These are phyloP conservation scores for Antheraea mylitta DNA, from an alignment of 1,140 invertebrate genomes.

Conservation along the genomic window DNA sequence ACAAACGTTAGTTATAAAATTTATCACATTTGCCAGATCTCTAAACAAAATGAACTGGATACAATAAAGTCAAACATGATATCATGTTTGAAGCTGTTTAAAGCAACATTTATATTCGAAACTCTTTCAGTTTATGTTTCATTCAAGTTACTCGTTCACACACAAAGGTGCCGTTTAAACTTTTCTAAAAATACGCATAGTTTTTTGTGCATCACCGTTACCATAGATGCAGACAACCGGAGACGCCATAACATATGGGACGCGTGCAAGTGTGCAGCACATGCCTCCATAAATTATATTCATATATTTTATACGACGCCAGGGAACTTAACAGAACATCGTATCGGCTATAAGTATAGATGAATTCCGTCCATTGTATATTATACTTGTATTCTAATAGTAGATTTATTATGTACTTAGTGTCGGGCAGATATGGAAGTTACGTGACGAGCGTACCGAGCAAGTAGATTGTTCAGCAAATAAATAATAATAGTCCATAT, in stretches of 20 bases:
- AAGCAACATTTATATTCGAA: too few species aligned
- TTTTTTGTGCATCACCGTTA: background rate
- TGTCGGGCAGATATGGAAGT: conserved; percentile 32
- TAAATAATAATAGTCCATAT: conserved; percentile 38
- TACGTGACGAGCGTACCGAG: conserved; percentile 24
- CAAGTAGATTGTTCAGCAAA: conserved; percentile 34
- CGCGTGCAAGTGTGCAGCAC: background rate
- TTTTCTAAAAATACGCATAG: background rate
- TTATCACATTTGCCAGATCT: too few species aligned
- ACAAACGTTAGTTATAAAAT: too few species aligned
- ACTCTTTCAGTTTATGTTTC: too few species aligned
- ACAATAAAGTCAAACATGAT: too few species aligned
- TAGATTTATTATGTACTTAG: conserved; percentile 31
- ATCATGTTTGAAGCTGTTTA: too few species aligned
- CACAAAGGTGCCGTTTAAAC: too few species aligned
- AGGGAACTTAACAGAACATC: background rate
- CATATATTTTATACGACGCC: background rate
- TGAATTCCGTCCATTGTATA: conserved; percentile 2
- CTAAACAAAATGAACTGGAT: too few species aligned
- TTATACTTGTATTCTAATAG: conserved; percentile 18
- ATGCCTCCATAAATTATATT: background rate
- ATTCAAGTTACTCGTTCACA: too few species aligned
- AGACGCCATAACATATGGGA: background rate
- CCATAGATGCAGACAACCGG: background rate
- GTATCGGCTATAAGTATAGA: background rate